Percentiles rank a stretch among this genome's conserved stretches.
phyloP scores from a whole-genome alignment of 2,797 vertebrate genomes.

The Orientallactaga sibirica region DNA sequence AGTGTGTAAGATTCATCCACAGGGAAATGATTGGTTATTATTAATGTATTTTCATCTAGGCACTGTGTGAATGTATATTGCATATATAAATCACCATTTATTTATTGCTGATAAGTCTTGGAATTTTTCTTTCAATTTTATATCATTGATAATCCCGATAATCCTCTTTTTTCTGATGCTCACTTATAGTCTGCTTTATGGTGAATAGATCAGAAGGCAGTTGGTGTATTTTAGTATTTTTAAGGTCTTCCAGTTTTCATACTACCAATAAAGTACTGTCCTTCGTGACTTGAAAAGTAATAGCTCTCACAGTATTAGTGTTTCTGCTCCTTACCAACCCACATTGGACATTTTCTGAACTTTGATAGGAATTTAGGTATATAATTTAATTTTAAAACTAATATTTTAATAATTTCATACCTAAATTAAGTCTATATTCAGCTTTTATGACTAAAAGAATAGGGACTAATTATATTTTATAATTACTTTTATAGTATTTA shows the following conservation, averaged over 20 bases:
- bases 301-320: neutral
- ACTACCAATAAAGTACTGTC: neutral
- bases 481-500: too few species aligned
- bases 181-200: neutral
- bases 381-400: slow-evolving; percentile 31
- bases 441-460: neutral
- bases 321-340: neutral
- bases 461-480: neutral
- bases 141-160: neutral
- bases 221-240: neutral
- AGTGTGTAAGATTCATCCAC: too few species aligned
- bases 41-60: neutral
- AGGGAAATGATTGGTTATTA: neutral
- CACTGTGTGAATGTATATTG: neutral
- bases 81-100: neutral
- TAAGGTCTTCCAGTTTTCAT: neutral
- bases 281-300: neutral
- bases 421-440: neutral
- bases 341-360: neutral
- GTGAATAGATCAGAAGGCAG: neutral
- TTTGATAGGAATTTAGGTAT: neutral
- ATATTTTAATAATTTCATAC: neutral
- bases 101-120: neutral
- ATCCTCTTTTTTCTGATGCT: neutral
- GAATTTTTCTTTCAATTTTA: neutral